Percentiles rank a stretch among this genome's conserved stretches.
phyloP scores from a whole-genome alignment of 1,140 invertebrate genomes.

The Arion vulgaris region DNA sequence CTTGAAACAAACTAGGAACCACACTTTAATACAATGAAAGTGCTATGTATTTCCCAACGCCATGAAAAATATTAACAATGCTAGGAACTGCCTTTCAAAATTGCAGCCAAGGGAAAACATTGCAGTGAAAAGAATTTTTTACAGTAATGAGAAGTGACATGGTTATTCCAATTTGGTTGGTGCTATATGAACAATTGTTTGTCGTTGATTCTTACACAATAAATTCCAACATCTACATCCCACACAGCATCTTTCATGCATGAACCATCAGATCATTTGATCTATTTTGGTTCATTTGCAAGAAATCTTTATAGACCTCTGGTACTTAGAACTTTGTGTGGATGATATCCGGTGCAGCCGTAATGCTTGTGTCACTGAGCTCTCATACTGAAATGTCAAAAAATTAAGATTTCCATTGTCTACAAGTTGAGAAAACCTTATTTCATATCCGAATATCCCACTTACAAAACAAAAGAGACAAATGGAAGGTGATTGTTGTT shows the following conservation, averaged over 20 bases:
- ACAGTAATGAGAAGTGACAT: slow-evolving; percentile 26
- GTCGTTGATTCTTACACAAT: slow-evolving; percentile 42
- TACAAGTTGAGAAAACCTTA: too few species aligned
- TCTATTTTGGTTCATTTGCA: not conserved
- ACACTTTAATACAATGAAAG: not conserved
- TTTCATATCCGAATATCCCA: too few species aligned
- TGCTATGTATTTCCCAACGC: not conserved
- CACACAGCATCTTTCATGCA: not conserved
- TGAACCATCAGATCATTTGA: not conserved
- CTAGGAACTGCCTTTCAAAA: not conserved
- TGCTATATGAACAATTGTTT: slow-evolving; percentile 23
- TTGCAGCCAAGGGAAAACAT: not conserved
- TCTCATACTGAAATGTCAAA: too few species aligned
- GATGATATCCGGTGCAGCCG: not conserved
- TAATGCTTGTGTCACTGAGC: not conserved
- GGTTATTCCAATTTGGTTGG: slow-evolving; percentile 12
- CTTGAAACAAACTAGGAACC: not conserved
- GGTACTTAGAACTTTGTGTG: slow-evolving; percentile 1
- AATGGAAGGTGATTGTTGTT: too few species aligned
- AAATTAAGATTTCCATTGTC: too few species aligned
- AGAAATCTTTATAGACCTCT: slow-evolving; percentile 31
- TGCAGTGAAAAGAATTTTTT: not conserved
- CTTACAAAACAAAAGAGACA: too few species aligned
- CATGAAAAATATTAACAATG: not conserved
- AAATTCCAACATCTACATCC: slow-evolving; percentile 27